A percentile compares a stretch with the other conserved stretches of the same genome.
Evolutionary conservation across 2,113 vertebrate genomes (phyloP).

Genomic region (Solenodon paradoxus): DNA sequence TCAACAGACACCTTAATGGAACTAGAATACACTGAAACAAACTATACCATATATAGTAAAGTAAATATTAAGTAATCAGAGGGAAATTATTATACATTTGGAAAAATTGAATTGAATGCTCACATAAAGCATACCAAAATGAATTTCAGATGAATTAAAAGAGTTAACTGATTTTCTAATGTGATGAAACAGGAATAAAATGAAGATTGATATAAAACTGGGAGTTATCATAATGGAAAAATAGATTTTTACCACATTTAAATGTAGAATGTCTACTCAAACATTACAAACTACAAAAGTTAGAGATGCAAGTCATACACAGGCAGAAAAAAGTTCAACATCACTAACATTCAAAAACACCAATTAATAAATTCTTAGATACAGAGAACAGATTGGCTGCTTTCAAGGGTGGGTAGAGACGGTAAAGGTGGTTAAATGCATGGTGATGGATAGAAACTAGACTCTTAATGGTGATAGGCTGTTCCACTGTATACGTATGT

Average conservation of each 20-base stretch:
- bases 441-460: no score
- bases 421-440: no score
- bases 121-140: not conserved
- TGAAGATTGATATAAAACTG: not conserved
- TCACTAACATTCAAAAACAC: slow-evolving; percentile 12
- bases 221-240: not conserved
- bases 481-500: no score
- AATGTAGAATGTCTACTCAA: slow-evolving; percentile 19
- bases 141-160: slow-evolving; percentile 6
- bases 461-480: no score
- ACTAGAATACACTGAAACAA: not conserved
- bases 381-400: no score
- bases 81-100: not conserved
- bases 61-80: not conserved
- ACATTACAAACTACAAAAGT: not conserved
- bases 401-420: no score
- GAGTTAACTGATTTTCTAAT: not conserved
- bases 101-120: not conserved
- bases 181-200: not conserved
- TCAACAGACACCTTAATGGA: not conserved
- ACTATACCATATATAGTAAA: not conserved
- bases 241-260: slow-evolving; percentile 23
- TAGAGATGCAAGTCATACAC: not conserved
- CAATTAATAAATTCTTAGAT: not conserved
- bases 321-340: not conserved